Evolutionary conservation across 2,113 vertebrate species (phyloP).

Genomic region (Dendrocopos noguchii): DNA sequence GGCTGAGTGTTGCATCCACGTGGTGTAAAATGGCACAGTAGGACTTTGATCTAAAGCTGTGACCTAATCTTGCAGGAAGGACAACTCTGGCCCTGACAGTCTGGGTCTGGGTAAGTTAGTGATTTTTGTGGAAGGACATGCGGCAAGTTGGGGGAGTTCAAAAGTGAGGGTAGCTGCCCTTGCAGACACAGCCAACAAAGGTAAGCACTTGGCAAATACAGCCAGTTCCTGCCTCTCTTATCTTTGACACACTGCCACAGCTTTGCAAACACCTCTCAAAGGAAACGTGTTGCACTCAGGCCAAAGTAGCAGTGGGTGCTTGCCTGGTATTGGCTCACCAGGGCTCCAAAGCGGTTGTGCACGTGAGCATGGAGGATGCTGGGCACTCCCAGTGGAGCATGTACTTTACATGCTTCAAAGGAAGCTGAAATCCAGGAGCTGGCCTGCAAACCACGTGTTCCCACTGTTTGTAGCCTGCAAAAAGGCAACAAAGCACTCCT

Average conservation of each 20-base stretch:
- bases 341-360: neutral
- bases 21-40: neutral
- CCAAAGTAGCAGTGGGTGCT: constrained; percentile 36
- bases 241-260: constrained; percentile 50
- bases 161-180: constrained; percentile 12
- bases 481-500: neutral
- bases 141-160: neutral
- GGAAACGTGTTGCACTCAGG: neutral
- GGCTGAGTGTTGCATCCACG: neutral
- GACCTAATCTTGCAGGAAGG: constrained; percentile 58
- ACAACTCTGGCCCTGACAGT: neutral
- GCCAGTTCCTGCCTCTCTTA: constrained; percentile 51
- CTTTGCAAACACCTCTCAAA: constrained; percentile 64
- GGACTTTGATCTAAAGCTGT: constrained; percentile 48
- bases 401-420: neutral
- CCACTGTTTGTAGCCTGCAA: neutral
- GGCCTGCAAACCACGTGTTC: neutral
- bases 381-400: neutral
- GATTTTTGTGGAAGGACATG: neutral
- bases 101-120: neutral
- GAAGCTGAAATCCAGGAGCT: neutral
- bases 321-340: neutral
- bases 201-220: constrained; percentile 31
- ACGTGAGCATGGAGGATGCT: neutral
- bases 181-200: neutral